Evolutionary conservation across 2,113 vertebrate genomes (phyloP).

Genomic region (Charadrius vociferus): DNA sequence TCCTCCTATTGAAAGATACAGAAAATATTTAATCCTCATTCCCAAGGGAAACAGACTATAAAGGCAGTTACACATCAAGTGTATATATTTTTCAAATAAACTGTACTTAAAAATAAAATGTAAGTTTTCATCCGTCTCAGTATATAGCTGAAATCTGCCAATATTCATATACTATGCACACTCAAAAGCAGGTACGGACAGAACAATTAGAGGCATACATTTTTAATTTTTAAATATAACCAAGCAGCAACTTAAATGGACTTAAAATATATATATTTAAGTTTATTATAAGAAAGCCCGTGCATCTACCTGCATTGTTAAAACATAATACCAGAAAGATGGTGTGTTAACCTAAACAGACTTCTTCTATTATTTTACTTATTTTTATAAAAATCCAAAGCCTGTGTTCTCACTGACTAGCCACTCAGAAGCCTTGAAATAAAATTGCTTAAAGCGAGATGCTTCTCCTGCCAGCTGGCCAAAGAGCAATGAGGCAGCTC

Average conservation of each 20-base stretch:
- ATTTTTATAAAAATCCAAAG: neutral
- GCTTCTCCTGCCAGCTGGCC: neutral
- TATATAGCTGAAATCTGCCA: neutral
- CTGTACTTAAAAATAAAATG: neutral
- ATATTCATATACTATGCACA: neutral
- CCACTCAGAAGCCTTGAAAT: neutral
- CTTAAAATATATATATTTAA: neutral
- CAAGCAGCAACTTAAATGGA: neutral
- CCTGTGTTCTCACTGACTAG: neutral
- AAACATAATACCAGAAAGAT: neutral
- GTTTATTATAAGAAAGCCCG: neutral
- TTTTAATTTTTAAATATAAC: neutral
- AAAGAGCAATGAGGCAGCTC: neutral
- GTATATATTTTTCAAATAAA: neutral
- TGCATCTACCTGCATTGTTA: neutral
- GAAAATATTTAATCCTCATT: neutral
- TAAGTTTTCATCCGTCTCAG: neutral
- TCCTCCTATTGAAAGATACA: constrained; percentile 68
- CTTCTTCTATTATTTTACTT: neutral
- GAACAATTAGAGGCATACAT: neutral
- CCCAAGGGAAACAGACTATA: neutral
- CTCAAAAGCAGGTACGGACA: neutral
- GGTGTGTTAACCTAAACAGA: neutral
- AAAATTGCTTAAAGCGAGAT: neutral
- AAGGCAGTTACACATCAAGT: neutral